phyloP scores from a whole-genome alignment of 1,140 invertebrate species.

The Heterodera schachtii region DNA sequence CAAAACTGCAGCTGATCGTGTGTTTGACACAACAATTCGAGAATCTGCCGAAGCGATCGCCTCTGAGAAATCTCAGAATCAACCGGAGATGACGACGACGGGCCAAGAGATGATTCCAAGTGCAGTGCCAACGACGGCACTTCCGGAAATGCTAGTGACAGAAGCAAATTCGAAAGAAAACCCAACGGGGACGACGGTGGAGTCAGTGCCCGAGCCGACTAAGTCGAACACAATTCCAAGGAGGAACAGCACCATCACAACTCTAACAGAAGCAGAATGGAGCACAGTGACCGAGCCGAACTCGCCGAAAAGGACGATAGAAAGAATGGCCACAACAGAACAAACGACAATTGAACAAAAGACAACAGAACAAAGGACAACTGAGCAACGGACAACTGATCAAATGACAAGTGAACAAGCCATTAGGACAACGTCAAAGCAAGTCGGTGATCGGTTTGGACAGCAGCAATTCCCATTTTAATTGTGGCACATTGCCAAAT shows the following conservation, averaged over 20 bases:
- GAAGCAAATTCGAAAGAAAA: not conserved
- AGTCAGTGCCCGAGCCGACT: not conserved
- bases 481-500: too few species aligned
- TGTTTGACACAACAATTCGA: not conserved
- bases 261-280: constrained; percentile 13
- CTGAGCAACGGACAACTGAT: constrained; percentile 10
- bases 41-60: not conserved
- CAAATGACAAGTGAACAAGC: constrained; percentile 8
- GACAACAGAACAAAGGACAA: constrained; percentile 15
- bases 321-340: too few species aligned
- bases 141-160: not conserved
- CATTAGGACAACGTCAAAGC: constrained; percentile 5
- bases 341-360: too few species aligned
- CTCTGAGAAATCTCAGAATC: not conserved
- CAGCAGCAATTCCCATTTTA: too few species aligned
- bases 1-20: not conserved
- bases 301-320: constrained; percentile 21
- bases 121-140: not conserved
- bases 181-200: not conserved
- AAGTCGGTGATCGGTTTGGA: not conserved
- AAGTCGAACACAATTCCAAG: constrained; percentile 5
- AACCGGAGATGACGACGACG: not conserved
- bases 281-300: constrained; percentile 24
- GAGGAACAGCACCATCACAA: constrained; percentile 8
- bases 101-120: not conserved